Conservation (phyloP, 92 coral and sea anemone species). For the Umimayanthus chanpuru region DNA sequence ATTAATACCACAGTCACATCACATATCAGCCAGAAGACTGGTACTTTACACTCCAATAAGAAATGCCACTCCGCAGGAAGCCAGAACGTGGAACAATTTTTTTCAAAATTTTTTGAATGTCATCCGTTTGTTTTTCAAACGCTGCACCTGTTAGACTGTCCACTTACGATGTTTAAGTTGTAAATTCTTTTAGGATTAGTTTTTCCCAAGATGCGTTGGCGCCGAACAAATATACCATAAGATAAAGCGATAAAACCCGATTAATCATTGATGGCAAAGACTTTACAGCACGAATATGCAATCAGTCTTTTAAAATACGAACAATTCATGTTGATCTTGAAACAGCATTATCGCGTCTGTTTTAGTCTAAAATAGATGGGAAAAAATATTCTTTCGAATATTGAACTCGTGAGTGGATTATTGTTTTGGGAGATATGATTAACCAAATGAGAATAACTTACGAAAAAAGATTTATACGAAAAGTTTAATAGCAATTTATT, state of each 20-base stretch:
- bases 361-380: background rate
- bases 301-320: background rate
- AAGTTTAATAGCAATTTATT: background rate
- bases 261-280: slow-evolving; percentile 4
- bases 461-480: too few species aligned
- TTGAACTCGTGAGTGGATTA: background rate
- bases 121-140: background rate
- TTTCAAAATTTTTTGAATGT: background rate
- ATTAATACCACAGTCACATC: background rate
- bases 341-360: background rate
- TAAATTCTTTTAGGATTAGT: background rate
- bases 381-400: too few species aligned
- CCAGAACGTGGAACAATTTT: background rate
- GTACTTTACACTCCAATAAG: background rate
- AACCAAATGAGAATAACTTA: background rate
- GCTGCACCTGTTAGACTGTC: background rate
- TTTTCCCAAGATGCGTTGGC: background rate
- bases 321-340: background rate
- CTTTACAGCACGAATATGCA: background rate
- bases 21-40: background rate
- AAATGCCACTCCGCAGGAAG: background rate
- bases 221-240: background rate
- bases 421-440: background rate
- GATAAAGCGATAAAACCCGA: background rate
- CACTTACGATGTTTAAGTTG: background rate